These are phyloP conservation scores for Blastobasis lacticolella DNA, from an alignment of 2,888 invertebrate genomes.

Conservation along the genomic window DNA sequence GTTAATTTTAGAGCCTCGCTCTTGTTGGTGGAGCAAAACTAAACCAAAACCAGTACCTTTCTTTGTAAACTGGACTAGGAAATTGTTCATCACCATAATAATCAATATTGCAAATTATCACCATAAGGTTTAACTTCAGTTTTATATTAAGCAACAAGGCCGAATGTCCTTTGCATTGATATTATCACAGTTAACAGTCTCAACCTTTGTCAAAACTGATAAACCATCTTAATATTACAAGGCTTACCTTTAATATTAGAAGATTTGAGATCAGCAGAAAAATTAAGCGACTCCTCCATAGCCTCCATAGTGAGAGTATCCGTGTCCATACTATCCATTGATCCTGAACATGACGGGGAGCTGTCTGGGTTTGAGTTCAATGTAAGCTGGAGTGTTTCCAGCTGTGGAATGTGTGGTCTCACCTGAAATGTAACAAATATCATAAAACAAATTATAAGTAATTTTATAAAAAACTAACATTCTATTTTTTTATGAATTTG, in stretches of 20 bases:
- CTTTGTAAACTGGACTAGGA: too few species aligned
- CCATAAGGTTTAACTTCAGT: too few species aligned
- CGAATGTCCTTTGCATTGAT: too few species aligned
- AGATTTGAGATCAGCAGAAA: constrained; percentile 51
- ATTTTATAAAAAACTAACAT: neutral
- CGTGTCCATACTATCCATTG: constrained; percentile 59
- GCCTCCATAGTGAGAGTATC: constrained; percentile 62
- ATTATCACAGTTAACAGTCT: too few species aligned
- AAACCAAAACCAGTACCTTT: too few species aligned
- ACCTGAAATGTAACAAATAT: constrained; percentile 56
- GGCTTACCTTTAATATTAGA: constrained; percentile 59
- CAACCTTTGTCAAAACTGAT: too few species aligned
- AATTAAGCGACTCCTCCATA: constrained; percentile 62
- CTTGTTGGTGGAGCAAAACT: too few species aligned
- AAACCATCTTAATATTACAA: neutral
- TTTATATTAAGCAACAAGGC: too few species aligned
- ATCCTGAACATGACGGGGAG: constrained; percentile 63
- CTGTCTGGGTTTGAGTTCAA: constrained; percentile 54
- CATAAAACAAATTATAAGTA: neutral
- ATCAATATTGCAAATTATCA: too few species aligned
- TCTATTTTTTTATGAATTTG: too few species aligned
- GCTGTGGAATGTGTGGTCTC: constrained; percentile 78
- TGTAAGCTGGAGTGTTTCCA: constrained; percentile 75
- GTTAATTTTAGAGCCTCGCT: too few species aligned
- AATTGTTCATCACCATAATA: too few species aligned